Evolutionary conservation across 2,113 vertebrate genomes (phyloP), one percentile per base, ranked within the genome.

Genomic region (Pavo muticus): DNA sequence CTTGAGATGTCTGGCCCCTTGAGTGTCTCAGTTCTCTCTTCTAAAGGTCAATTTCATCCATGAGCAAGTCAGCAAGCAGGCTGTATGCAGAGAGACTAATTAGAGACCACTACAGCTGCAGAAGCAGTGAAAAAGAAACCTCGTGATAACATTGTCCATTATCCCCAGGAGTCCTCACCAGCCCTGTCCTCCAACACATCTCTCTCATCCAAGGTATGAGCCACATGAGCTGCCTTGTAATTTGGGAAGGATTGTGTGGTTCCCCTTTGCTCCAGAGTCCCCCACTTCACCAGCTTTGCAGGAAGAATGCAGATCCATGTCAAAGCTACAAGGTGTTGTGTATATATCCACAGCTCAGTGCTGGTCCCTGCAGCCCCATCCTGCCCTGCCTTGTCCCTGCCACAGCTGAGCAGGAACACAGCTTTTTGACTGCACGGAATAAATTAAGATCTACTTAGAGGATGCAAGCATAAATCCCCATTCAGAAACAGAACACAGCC

Each of bases 1-100:
- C 68, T 90, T 70, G 64, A 88, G 79, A 42, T 71, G 56, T 60
- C 77, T 25, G 4, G 42, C 21, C 84, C 73, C 68, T 83, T 76
- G 64, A 15, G 52, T 30, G 65, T 61, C 71, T 83, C 59, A n/a
- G 13, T 54, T 74, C 64, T 30, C 42, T 68, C 10, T 63, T 90
- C 90, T 29, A 93, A 95, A 93, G 77, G 87, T 87, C 73, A 87
- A 0, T 84, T 91, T 87, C 52, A 84, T 64, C 89, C 67, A 59
- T 25, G 45, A 91, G 69, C 32, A 35, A 77, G 52, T 37, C 52
- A 87, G 70, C 64, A 73, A 84, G 48, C 24, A 60, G 39, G 48
- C 29, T 20, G 5, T 63, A 24, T 40, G 48, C 64, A 73, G 48
- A 87, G 25, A 69, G 11, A 14, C 63, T 92, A 48, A 80, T 88